Percentiles rank a stretch among this genome's conserved stretches.
Conservation (phyloP, 2,797 vertebrate species). For the Darevskia nairensis region DNA sequence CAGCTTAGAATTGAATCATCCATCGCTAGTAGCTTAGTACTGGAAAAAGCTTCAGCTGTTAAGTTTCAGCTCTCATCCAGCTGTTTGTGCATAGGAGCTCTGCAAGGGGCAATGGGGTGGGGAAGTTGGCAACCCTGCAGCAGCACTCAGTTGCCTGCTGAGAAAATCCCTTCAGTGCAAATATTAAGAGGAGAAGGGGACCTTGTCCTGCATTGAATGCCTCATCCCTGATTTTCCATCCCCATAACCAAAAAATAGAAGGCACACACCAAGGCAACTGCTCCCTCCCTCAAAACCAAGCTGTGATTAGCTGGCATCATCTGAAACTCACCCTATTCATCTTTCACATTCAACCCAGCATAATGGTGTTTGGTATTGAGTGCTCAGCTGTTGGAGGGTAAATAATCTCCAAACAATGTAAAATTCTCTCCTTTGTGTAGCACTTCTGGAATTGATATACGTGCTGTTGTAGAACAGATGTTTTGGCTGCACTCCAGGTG, state of each 20-base stretch:
- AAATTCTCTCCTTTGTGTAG: not conserved
- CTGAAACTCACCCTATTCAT: not conserved
- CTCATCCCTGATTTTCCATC: not conserved
- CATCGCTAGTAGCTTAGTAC: not conserved
- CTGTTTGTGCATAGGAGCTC: not conserved
- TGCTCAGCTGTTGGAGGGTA: constrained; percentile 1
- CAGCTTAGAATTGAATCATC: not conserved
- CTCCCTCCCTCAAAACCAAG: not conserved
- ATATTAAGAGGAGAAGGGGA: not conserved
- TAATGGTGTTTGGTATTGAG: not conserved
- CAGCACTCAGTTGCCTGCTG: not conserved
- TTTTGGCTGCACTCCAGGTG: not conserved
- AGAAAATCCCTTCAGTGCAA: not conserved
- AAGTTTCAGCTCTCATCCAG: not conserved
- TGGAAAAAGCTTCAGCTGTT: not conserved
- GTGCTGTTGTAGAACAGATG: not conserved
- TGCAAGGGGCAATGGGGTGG: not conserved
- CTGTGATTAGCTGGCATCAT: not conserved
- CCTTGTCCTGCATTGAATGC: not conserved
- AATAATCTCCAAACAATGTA: not conserved
- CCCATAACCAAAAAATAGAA: not conserved
- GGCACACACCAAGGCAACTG: not conserved
- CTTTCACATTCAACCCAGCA: not conserved
- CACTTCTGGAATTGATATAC: not conserved
- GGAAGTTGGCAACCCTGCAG: not conserved